Evolutionary conservation across 2,113 vertebrate species (phyloP).

Genomic region (Rhynchopsitta pachyrhyncha): DNA sequence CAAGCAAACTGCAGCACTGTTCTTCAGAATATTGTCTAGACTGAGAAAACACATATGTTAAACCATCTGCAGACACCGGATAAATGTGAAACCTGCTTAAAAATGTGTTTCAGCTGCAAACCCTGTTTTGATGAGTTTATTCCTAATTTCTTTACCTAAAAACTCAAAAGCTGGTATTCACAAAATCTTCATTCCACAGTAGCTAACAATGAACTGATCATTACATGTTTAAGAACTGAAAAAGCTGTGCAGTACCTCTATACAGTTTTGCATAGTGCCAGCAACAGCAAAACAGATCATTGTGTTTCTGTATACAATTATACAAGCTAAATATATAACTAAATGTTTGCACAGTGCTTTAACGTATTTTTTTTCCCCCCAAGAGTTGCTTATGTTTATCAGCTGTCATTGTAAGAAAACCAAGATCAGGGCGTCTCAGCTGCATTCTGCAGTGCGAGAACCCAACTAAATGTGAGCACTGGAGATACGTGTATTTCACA

Average conservation of each 20-base stretch:
- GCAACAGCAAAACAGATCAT: not conserved
- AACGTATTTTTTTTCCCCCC: not conserved
- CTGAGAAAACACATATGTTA: not conserved
- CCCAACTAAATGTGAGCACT: not conserved
- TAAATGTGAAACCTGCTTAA: not conserved
- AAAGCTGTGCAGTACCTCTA: not conserved
- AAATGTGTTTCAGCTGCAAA: not conserved
- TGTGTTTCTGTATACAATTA: not conserved
- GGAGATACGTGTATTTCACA: fast-evolving
- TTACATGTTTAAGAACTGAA: not conserved
- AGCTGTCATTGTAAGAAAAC: not conserved
- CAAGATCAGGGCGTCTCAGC: not conserved
- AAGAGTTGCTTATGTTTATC: not conserved
- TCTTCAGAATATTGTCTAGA: not conserved
- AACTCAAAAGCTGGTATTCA: not conserved
- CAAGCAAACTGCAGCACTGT: not conserved
- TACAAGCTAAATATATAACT: not conserved
- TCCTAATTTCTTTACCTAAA: not conserved
- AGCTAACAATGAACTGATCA: not conserved
- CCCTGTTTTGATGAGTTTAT: not conserved
- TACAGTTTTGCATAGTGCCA: not conserved
- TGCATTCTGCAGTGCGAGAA: not conserved
- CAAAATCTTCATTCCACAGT: not conserved
- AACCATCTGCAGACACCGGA: not conserved
- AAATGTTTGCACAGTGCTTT: not conserved